Evolutionary conservation across 2,113 vertebrate species (phyloP), one percentile per base, ranked within the genome.

Genomic region (Corythaeola cristata): DNA sequence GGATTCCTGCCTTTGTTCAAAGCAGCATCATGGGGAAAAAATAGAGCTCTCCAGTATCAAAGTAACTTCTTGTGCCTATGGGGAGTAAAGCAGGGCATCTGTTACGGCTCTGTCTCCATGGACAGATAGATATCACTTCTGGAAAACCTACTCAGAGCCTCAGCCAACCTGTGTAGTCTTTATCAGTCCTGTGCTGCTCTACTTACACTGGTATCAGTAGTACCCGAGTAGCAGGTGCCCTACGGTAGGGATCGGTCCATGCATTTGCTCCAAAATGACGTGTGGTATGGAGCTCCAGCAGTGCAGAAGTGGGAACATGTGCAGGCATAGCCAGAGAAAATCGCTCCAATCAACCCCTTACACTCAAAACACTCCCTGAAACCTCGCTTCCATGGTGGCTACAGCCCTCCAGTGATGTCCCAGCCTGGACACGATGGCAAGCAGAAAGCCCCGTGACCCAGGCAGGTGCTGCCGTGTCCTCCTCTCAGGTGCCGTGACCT

Each of bases 1-100:
- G 50, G 53, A 96, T 93, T 94, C 85, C 81, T 96, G 84, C 35
- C 67, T 95, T 96, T 96, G 74, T 95, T 95, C 76, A 78, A 67
- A 82, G 45, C 17, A 49, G n/a, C 2, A 0, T 39, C 2, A 2
- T 19, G 5, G 14, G 27, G 44, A 39, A 92, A 91, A 84, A 94
- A 63, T 78, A 63, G 85, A 72, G 3, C 27, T 81, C 15, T 78
- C 39, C 60, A n/a, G 23, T 33, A 60, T 39, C 66, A 52, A 71
- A 80, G 39, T 39, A 47, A 50, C 21, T 58, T 64, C n/a, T 69
- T 49, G 20, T 55, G 45, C 39, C 44, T 58, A 24, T 1, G 2
- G 33, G 18, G 60, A 85, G 60, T 45, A 72, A 89, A 22, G 5
- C 52, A 39, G 39, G 44, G 11, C 22, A 56, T 56, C 62, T 59